Evolutionary conservation across 2,888 invertebrate species (phyloP), one percentile per base, ranked within the genome.

Genomic region (Scaptomyza caliginosa): DNA sequence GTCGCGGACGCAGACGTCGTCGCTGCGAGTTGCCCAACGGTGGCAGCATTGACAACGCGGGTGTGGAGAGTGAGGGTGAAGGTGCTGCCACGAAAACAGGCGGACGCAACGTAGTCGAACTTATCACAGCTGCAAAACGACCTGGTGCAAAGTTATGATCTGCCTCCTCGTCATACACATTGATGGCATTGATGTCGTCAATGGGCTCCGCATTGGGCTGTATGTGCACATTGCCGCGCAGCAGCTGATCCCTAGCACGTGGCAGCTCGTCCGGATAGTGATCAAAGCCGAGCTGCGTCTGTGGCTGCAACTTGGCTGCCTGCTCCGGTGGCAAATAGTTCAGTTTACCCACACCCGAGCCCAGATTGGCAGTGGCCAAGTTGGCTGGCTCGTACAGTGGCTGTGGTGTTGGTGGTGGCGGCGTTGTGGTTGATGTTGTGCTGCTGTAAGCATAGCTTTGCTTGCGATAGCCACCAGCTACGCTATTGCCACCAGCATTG

Each of bases 231-330:
- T 54, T 21, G 21, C 60, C 63, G 5, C 40, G 38, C 5, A 68
- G 60, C 21, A 74, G 40, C 30, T 88, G 80, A 24, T 75, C 59
- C 5, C 63, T 46, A 0, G 75, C 73, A 0, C 85, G 43, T 0
- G 89, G 84, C 64, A 90, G 46, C 57, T 89, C 89, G 49, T 89
- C 89, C 19, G 90, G 90, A 66, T 91, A 91, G 51, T 91, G 91
- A 70, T 91, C 90, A 40, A 90, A 91, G 36, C 91, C 91, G 3
- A 91, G 77, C 39, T 90, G 88, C 0, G 69, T 90, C 52, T 63
- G 90, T 7, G 75, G 93, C 88, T 71, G 92, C 89, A 90, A 66
- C 38, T 89, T 80, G 7, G 89, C 90, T 4, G 91, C 89, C 63
- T 90, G 81, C 3, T 87, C 82, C 3, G 91, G 90, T 1, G 91